Evolutionary conservation across 2,888 invertebrate genomes (phyloP), one percentile per base, ranked within the genome.

Genomic region (Belgica antarctica): DNA sequence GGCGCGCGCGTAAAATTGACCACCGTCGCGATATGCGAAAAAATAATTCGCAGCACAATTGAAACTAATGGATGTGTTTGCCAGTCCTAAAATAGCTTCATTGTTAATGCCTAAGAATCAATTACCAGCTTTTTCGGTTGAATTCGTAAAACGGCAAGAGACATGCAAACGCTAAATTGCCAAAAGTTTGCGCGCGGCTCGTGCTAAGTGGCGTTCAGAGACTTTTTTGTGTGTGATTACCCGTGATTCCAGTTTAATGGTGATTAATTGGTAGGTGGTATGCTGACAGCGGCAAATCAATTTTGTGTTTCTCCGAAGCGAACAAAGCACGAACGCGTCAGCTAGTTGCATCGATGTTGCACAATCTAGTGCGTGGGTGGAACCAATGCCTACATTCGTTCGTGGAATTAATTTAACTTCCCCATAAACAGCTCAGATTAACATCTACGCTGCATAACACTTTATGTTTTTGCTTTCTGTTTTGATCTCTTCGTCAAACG

Each of bases 281-380:
- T 41, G 52, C 24, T 52, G 52, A 22, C 52, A 22, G 52, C 52
- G 5, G 47, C 5, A n/a, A 47, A 47, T 47, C 15, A 5, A 15
- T 47, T n/a, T 15, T 8, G 7, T 47, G 47, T 15, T 47, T n/a
- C 12, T 41, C n/a, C 41, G 41, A n/a, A n/a, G n/a, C n/a, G n/a
- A 41, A 41, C 41, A 41, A 10, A n/a, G n/a, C n/a, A n/a, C n/a
- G n/a, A n/a, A n/a, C 15, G 41, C 12, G 15, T 41, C 41, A 41
- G 41, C 41, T 4, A 10, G 15, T 52, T 52, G 52, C 52, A 52
- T 7, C 52, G 22, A 52, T 52, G 52, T 52, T 52, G 52, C 52
- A 52, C 24, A 52, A 34, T 34, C 10, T 34, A 41, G 41, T 5
- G 52, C 52, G 52, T 22, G 52, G 52, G 52, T 8, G 52, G 8